Evolutionary conservation across 1,140 invertebrate species (phyloP).

Genomic region (Heliconius eleuchia): DNA sequence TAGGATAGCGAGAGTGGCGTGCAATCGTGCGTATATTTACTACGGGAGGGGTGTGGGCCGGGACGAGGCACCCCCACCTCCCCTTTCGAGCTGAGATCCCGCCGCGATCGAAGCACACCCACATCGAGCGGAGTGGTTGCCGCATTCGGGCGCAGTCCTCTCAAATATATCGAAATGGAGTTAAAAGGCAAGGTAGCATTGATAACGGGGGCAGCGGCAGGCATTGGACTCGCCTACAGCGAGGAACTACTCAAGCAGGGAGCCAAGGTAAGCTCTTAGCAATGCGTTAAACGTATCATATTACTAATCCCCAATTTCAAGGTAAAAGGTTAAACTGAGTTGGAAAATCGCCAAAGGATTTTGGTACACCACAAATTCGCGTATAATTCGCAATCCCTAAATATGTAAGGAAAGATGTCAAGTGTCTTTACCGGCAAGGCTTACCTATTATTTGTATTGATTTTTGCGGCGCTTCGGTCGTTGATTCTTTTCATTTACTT

Average conservation of each 20-base stretch:
- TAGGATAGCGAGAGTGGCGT: conserved; percentile 65
- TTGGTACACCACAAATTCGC: conserved; percentile 23
- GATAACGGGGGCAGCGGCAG: conserved; percentile 87
- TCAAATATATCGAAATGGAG: conserved; percentile 80
- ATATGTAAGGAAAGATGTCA: conserved; percentile 35
- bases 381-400: neutral
- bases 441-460: conserved; percentile 63
- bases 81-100: conserved; percentile 49
- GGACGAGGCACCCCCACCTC: conserved; percentile 45
- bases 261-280: conserved; percentile 83
- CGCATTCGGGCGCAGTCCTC: conserved; percentile 60
- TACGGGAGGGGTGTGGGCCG: conserved; percentile 63
- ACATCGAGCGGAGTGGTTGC: conserved; percentile 54
- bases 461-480: conserved; percentile 62
- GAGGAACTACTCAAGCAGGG: conserved; percentile 87
- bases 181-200: conserved; percentile 87
- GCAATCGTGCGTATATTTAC: conserved; percentile 76
- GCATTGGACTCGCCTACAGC: conserved; percentile 86
- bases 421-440: conserved; percentile 36
- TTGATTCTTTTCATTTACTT: conserved; percentile 42
- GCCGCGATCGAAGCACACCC: conserved; percentile 70
- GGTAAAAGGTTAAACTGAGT: conserved; percentile 54
- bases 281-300: conserved; percentile 24
- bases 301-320: conserved; percentile 57
- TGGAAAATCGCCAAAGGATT: conserved; percentile 42